These are phyloP conservation scores for Pachyuromys duprasi DNA, from an alignment of 2,797 vertebrate genomes.

Conservation along the genomic window DNA sequence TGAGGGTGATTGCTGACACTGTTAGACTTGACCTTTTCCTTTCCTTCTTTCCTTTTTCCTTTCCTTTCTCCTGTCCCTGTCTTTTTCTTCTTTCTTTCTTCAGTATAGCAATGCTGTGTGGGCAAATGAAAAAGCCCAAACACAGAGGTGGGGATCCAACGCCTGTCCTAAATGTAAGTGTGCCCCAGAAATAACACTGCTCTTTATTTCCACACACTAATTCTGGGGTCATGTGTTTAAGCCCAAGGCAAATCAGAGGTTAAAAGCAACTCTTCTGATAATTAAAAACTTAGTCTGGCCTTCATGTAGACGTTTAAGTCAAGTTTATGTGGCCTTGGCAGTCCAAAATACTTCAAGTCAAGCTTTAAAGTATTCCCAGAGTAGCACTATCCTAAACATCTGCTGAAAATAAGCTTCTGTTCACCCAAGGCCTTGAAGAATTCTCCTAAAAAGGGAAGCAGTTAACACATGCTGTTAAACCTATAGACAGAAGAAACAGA, in stretches of 20 bases:
- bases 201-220: not conserved
- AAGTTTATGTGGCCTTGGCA: not conserved
- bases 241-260: not conserved
- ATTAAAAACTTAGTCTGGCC: conserved; percentile 15
- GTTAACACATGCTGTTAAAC: not conserved
- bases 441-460: not conserved
- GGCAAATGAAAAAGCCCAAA: not conserved
- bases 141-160: not conserved
- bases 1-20: not conserved
- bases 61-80: accelerated
- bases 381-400: not conserved
- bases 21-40: not conserved
- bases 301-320: conserved; percentile 24
- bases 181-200: not conserved
- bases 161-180: not conserved
- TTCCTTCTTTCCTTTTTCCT: not conserved
- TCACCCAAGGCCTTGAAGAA: not conserved
- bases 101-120: not conserved
- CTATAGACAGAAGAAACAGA: not conserved
- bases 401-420: conserved; percentile 36
- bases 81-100: not conserved
- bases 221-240: conserved; percentile 6
- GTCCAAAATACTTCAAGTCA: not conserved
- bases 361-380: conserved; percentile 39
- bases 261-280: not conserved